phyloP scores from a whole-genome alignment of 2,113 vertebrate species.

The Callipepla californica region DNA sequence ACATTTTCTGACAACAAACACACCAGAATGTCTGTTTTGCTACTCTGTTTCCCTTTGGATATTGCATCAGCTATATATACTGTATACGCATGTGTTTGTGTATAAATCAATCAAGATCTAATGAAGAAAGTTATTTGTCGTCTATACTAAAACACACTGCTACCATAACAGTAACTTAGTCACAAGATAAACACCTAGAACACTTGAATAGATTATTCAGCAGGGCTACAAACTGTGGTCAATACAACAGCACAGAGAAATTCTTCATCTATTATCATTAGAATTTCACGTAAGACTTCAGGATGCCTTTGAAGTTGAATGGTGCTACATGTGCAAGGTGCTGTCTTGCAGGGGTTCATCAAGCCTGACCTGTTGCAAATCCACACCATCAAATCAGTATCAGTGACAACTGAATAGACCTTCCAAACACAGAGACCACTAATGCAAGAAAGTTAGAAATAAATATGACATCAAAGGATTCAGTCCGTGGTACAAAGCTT shows the following conservation, averaged over 20 bases:
- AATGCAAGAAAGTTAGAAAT: not conserved
- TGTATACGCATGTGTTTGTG: not conserved
- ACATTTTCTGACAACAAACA: conserved; percentile 67
- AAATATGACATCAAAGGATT: not conserved
- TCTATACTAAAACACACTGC: not conserved
- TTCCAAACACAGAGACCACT: not conserved
- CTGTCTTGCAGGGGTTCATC: not conserved
- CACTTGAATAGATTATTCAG: not conserved
- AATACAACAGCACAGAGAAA: not conserved
- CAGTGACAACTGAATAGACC: not conserved
- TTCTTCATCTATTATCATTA: not conserved
- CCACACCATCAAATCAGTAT: not conserved
- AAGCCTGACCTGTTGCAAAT: not conserved
- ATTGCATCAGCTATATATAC: not conserved
- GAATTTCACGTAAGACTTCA: not conserved
- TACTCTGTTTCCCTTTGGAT: not conserved
- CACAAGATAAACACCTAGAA: not conserved
- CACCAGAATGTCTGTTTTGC: conserved; percentile 53
- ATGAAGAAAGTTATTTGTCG: not conserved
- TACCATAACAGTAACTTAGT: not conserved
- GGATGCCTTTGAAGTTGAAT: not conserved
- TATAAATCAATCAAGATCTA: not conserved
- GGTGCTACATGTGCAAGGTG: not conserved
- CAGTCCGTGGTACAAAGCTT: not conserved
- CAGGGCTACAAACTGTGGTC: not conserved